Evolutionary conservation across 2,888 invertebrate species (phyloP).

Genomic region (Tachina fera): DNA sequence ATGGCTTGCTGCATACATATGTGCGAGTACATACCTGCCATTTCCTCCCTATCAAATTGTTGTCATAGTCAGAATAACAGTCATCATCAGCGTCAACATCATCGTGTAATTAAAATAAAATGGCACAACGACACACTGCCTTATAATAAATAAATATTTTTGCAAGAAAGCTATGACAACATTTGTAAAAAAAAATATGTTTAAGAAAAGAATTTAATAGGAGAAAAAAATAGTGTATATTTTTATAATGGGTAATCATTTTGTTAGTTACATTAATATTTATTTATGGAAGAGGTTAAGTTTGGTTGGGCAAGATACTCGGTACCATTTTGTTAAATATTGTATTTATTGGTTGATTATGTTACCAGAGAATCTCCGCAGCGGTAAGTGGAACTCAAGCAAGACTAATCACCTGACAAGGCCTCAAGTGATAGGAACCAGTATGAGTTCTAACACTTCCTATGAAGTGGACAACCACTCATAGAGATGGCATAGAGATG

Average conservation of each 20-base stretch:
- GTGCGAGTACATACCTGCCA: background rate
- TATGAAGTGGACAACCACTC: no score
- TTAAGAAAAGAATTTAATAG: background rate
- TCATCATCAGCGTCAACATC: conserved; percentile 68
- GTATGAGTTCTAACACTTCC: no score
- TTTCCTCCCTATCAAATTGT: conserved; percentile 37
- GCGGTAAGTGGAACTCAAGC: no score
- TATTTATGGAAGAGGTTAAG: background rate
- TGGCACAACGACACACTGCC: conserved; percentile 57
- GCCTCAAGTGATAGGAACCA: no score
- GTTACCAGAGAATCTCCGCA: no score
- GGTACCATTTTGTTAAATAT: no score
- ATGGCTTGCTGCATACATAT: background rate
- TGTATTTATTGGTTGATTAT: no score
- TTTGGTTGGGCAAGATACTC: no score
- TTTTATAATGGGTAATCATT: conserved; percentile 30
- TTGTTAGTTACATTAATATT: background rate
- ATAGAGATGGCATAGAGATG: no score
- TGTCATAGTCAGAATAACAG: conserved; percentile 69
- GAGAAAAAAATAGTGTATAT: conserved; percentile 27
- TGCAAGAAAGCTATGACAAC: conserved; percentile 55
- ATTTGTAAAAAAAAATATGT: conserved; percentile 11
- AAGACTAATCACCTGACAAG: no score
- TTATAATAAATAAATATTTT: conserved; percentile 62
- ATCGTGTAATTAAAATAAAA: conserved; percentile 71